Evolutionary conservation across 2,113 vertebrate genomes (phyloP).

Genomic region (Scytalopus superciliaris): DNA sequence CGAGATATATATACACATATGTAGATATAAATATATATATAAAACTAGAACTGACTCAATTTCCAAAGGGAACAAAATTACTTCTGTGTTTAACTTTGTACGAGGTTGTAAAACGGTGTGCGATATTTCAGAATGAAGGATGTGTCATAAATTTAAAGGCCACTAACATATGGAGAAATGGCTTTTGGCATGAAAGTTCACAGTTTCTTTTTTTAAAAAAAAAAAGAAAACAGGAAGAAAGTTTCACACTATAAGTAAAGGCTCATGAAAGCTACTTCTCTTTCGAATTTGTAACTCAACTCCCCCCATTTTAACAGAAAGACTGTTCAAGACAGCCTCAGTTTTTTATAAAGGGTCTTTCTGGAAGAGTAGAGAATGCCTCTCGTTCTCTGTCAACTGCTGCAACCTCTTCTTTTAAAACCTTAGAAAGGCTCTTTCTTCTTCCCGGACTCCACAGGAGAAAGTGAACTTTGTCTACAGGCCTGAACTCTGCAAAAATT

Average conservation of each 20-base stretch:
- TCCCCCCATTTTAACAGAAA: background rate
- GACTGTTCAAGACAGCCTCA: background rate
- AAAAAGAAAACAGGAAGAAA: background rate
- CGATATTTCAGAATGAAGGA: background rate
- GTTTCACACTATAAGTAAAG: slow-evolving; percentile 5
- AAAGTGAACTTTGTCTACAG: background rate
- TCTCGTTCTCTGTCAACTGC: background rate
- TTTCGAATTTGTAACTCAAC: background rate
- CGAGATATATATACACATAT: background rate
- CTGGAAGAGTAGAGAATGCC: background rate
- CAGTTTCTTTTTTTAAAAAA: background rate
- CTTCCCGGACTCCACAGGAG: background rate
- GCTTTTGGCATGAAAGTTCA: slow-evolving; percentile 15
- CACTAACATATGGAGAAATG: background rate
- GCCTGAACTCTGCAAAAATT: background rate
- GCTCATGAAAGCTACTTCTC: background rate
- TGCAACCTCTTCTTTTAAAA: background rate
- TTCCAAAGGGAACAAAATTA: slow-evolving; percentile 33
- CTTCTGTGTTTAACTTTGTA: slow-evolving; percentile 14
- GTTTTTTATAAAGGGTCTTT: background rate
- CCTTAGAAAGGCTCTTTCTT: background rate
- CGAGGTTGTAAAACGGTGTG: slow-evolving; percentile 2
- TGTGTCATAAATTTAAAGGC: slow-evolving; percentile 20
- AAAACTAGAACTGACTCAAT: background rate
- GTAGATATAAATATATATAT: background rate